Conservation (phyloP, 2,797 vertebrate genomes). For the Hozukius guyotensis region DNA sequence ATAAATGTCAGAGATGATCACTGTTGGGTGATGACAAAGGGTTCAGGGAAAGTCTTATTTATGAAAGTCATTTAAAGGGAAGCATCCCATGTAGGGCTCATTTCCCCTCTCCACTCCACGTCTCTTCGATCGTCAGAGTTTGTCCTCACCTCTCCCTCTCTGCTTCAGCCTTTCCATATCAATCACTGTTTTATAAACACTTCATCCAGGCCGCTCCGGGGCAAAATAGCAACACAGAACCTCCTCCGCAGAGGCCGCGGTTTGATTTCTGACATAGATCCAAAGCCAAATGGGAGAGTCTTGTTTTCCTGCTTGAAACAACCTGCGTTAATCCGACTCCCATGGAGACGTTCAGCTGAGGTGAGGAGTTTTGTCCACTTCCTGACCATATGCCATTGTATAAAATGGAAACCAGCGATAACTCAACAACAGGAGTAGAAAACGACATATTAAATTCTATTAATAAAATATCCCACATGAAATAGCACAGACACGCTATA, state of each 20-base stretch:
- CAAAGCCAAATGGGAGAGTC: conserved; percentile 15
- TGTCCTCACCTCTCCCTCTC: conserved; percentile 23
- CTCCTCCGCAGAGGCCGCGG: not conserved
- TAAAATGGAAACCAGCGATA: not conserved
- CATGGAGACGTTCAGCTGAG: conserved; percentile 9
- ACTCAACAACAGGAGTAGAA: not conserved
- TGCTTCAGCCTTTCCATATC: conserved; percentile 35
- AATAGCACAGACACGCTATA: not conserved
- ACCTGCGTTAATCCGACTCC: conserved; percentile 36
- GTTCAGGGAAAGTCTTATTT: conserved; percentile 41
- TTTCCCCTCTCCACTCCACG: conserved; percentile 1
- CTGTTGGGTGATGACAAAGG: conserved; percentile 35
- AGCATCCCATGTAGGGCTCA: not conserved
- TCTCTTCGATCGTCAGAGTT: conserved; percentile 52
- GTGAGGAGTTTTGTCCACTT: conserved; percentile 4
- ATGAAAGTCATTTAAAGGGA: conserved; percentile 43
- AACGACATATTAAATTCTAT: not conserved
- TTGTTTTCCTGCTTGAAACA: conserved; percentile 46
- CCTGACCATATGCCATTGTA: conserved; percentile 19
- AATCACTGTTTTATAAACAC: conserved; percentile 46
- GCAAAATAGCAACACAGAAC: conserved; percentile 31
- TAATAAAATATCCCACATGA: not conserved
- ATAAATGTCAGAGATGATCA: conserved; percentile 53
- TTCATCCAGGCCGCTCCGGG: conserved; percentile 45
- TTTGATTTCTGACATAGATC: conserved; percentile 56